phyloP scores from a whole-genome alignment of 2,888 invertebrate genomes.

The Ypsolopha sequella region DNA sequence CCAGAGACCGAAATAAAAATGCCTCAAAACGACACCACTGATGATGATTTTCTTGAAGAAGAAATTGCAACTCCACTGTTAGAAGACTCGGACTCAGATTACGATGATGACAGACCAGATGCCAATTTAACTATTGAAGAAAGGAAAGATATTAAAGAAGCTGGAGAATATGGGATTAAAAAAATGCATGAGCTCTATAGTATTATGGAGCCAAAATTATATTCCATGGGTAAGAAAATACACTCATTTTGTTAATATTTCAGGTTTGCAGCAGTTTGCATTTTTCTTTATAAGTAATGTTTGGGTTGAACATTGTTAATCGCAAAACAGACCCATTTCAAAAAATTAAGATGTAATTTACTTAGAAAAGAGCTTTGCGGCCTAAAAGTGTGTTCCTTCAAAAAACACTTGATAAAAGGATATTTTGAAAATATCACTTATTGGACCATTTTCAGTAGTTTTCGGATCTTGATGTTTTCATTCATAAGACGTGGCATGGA shows the following conservation, averaged over 20 bases:
- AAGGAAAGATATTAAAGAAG: constrained; percentile 70
- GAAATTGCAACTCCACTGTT: background rate
- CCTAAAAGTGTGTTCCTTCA: too few relatives aligned
- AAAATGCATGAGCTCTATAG: constrained; percentile 76
- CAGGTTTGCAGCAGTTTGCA: too few relatives aligned
- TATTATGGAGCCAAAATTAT: constrained; percentile 76
- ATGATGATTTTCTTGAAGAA: constrained; percentile 17
- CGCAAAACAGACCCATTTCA: too few relatives aligned
- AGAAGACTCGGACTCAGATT: constrained; percentile 2
- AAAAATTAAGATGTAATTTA: too few relatives aligned
- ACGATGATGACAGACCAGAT: constrained; percentile 14
- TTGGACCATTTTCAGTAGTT: too few relatives aligned
- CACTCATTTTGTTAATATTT: background rate
- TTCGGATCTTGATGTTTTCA: too few relatives aligned
- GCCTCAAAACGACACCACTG: constrained; percentile 10
- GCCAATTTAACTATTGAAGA: constrained; percentile 29
- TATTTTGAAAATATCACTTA: too few relatives aligned
- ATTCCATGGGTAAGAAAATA: constrained; percentile 74
- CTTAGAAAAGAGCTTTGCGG: too few relatives aligned
- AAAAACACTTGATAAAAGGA: too few relatives aligned
- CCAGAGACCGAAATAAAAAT: constrained; percentile 19
- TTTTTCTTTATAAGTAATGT: too few relatives aligned
- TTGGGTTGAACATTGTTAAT: too few relatives aligned
- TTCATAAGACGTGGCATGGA: too few relatives aligned
- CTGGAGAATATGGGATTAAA: constrained; percentile 76